phyloP scores from a whole-genome alignment of 2,888 invertebrate genomes.

The Hylaea fasciaria region DNA sequence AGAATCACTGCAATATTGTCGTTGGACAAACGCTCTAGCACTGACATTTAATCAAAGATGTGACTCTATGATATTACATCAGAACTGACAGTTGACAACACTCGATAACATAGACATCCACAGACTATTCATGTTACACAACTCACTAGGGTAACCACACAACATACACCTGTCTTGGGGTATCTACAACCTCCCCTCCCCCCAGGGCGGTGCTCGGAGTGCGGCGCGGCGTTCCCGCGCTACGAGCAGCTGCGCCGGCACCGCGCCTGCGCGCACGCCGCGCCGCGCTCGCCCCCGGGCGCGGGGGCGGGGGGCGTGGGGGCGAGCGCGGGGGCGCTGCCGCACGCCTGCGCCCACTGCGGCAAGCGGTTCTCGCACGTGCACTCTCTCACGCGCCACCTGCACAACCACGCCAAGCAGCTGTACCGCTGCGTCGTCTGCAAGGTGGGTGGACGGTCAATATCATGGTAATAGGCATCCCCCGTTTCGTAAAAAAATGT shows the following conservation, averaged over 20 bases:
- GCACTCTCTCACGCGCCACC: conserved; percentile 75
- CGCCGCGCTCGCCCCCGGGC: conserved; percentile 36
- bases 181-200: too few relatives aligned
- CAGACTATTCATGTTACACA: too few relatives aligned
- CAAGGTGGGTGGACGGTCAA: conserved; percentile 66
- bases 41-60: too few relatives aligned
- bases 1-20: too few relatives aligned
- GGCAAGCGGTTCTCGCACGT: conserved; percentile 76
- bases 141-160: too few relatives aligned
- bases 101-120: too few relatives aligned
- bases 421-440: conserved; percentile 81
- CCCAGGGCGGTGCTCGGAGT: conserved; percentile 66
- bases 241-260: conserved; percentile 77
- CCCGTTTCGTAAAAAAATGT: conserved; percentile 59
- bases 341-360: conserved; percentile 75
- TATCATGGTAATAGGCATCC: conserved; percentile 76
- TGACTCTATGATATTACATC: too few relatives aligned
- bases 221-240: conserved; percentile 70
- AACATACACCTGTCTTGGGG: too few relatives aligned
- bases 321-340: conserved; percentile 30
- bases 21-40: too few relatives aligned
- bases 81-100: too few relatives aligned
- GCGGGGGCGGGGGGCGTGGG: conserved; percentile 49
- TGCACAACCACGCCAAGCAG: conserved; percentile 80
- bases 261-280: conserved; percentile 57